These are phyloP conservation scores for Paguma larvata DNA, from an alignment of 2,797 vertebrate genomes.

Conservation along the genomic window DNA sequence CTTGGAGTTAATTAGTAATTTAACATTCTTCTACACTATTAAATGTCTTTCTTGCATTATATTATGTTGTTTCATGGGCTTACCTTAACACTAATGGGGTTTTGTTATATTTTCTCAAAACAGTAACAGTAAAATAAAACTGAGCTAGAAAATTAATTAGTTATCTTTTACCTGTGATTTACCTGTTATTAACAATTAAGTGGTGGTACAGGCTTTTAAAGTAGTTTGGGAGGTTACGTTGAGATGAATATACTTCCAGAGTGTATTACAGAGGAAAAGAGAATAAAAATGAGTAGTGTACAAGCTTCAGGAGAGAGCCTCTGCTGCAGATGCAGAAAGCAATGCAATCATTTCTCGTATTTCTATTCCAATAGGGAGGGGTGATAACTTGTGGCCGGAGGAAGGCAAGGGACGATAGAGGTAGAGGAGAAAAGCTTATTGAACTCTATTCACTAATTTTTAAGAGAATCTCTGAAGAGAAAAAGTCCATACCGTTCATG, in stretches of 20 bases:
- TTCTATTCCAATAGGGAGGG: background rate
- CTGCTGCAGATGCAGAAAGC: background rate
- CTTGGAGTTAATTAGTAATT: slow-evolving; percentile 94
- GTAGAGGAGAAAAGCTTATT: background rate
- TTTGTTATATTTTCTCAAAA: slow-evolving; percentile 93
- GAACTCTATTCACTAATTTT: background rate
- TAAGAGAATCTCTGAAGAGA: background rate
- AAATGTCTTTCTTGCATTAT: slow-evolving; percentile 94
- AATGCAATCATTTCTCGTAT: background rate
- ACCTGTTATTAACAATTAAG: slow-evolving; percentile 92
- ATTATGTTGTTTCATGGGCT: slow-evolving; percentile 94
- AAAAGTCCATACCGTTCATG: background rate
- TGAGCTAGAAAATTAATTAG: slow-evolving; percentile 91
- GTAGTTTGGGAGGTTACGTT: slow-evolving; percentile 78
- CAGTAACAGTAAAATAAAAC: slow-evolving; percentile 93
- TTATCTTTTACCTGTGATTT: slow-evolving; percentile 92
- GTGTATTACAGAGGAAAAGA: slow-evolving; percentile 77
- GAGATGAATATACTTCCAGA: slow-evolving; percentile 82
- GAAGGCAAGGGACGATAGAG: background rate
- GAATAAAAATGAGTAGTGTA: slow-evolving; percentile 79
- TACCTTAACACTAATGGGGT: slow-evolving; percentile 94
- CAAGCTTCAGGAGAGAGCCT: slow-evolving; percentile 35
- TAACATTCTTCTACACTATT: slow-evolving; percentile 92
- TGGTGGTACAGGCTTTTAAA: slow-evolving; percentile 84
- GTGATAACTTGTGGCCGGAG: background rate